Evolutionary conservation across 2,113 vertebrate species (phyloP).

Genomic region (Zootoca vivipara): DNA sequence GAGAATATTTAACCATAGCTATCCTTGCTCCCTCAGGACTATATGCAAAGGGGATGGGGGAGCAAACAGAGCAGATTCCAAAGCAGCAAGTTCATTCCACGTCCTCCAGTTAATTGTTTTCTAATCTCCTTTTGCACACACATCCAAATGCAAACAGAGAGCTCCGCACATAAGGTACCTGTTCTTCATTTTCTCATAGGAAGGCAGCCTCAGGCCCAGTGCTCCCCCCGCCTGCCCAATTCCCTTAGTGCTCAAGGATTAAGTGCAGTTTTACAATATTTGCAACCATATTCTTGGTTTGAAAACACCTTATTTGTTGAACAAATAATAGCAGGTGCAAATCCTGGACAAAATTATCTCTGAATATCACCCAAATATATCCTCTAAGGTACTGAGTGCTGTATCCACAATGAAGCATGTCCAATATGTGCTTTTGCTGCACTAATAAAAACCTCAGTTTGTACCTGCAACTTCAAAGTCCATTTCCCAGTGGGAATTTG

Average conservation of each 20-base stretch:
- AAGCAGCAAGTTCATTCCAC: constrained; percentile 4
- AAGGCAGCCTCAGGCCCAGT: not conserved
- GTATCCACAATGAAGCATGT: not conserved
- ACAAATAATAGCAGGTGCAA: not conserved
- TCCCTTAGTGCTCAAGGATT: not conserved
- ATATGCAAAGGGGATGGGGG: not conserved
- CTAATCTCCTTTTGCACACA: not conserved
- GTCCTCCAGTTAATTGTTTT: constrained; percentile 19
- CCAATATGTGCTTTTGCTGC: not conserved
- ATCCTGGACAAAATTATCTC: accelerated
- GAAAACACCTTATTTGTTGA: not conserved
- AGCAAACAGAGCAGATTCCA: not conserved
- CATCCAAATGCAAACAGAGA: not conserved
- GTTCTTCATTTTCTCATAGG: not conserved
- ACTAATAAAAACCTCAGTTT: not conserved
- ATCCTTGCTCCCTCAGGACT: constrained; percentile 2
- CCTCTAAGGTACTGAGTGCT: not conserved
- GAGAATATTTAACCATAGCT: constrained; percentile 27
- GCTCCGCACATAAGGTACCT: not conserved
- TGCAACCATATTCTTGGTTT: not conserved
- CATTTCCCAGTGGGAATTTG: not conserved
- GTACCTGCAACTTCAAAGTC: not conserved
- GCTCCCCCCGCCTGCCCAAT: accelerated
- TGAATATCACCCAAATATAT: not conserved
- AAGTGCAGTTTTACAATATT: not conserved